Evolutionary conservation across 2,888 invertebrate genomes (phyloP).

Genomic region (Congeria kusceri): DNA sequence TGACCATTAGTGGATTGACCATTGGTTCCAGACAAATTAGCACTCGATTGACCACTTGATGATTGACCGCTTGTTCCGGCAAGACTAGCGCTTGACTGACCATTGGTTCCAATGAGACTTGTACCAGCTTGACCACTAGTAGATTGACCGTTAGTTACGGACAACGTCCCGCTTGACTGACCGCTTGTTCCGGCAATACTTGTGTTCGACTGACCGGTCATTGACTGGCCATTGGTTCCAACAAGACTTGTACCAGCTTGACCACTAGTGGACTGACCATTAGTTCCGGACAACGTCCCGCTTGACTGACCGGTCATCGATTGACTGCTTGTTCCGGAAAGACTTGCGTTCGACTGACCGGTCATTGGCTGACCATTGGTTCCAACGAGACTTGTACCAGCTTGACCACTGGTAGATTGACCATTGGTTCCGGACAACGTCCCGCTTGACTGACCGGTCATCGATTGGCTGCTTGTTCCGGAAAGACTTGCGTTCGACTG

Average conservation of each 20-base stretch:
- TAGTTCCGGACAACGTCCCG: conserved; percentile 3
- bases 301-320: conserved; percentile 6
- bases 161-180: not conserved
- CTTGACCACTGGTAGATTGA: not conserved
- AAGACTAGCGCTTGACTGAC: conserved; percentile 29
- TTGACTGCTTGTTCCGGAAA: too few relatives aligned
- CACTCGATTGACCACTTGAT: not conserved
- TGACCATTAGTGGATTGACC: too few relatives aligned
- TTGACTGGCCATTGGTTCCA: too few relatives aligned
- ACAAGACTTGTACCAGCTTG: too few relatives aligned
- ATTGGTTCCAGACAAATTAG: too few relatives aligned
- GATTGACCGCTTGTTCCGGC: conserved; percentile 32
- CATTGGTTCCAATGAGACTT: too few relatives aligned
- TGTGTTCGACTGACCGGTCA: not conserved
- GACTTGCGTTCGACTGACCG: conserved; percentile 2
- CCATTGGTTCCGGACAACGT: conserved; percentile 37
- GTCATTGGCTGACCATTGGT: conserved; percentile 6
- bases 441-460: not conserved
- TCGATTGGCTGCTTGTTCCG: not conserved
- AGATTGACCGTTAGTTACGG: not conserved
- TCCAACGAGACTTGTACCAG: too few relatives aligned
- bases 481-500: not conserved
- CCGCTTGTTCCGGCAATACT: not conserved
- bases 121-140: conserved; percentile 5
- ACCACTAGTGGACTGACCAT: not conserved